Evolutionary conservation across 1,140 invertebrate species (phyloP), one percentile per base, ranked within the genome.

Genomic region (Drosophila takahashii): DNA sequence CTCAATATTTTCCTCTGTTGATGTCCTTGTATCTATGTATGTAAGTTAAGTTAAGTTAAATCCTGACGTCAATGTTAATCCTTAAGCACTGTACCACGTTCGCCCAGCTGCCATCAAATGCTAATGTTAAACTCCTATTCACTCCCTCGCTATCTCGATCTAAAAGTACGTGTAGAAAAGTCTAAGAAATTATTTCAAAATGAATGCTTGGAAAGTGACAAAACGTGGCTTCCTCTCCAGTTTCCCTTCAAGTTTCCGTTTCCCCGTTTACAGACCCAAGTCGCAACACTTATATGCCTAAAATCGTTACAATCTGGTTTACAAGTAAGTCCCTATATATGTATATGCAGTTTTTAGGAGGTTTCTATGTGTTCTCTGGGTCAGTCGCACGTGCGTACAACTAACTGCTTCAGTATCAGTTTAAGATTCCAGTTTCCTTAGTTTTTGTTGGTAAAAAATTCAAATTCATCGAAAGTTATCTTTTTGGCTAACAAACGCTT

Each of bases 241-340:
- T 42, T 48, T 61, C 27, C 27, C 27, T 66, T 58, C 59, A 69
- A 41, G 60, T 41, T 53, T 52, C 27, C 27, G 60, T 41, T 53
- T 56, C 27, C 41, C 42, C 29, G 8, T 32, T 59, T 50, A 57
- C 54, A 74, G 45, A 57, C 72, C 65, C 73, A 85, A 86, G 64
- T 77, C 44, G 83, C 81, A 86, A 86, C 81, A 86, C 83, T 84
- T 86, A 87, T 71, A 89, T 62, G 71, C 60, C 84, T 87, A 87
- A 79, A 87, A 81, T 69, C 62, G 79, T 83, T 86, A 87, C 69
- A 79, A 64, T 74, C 71, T 79, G 83, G 57, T 64, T 67, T 83
- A 87, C 73, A 79, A 80, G 75, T 65, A 69, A 60, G 78, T 74
- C 54, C 54, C 73, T 77, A 77, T 74, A 69, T 73, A 67, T 69